A percentile compares a stretch with the other conserved stretches of the same genome.
phyloP scores from a whole-genome alignment of 2,888 invertebrate species.

The Dinocampus coccinellae region DNA sequence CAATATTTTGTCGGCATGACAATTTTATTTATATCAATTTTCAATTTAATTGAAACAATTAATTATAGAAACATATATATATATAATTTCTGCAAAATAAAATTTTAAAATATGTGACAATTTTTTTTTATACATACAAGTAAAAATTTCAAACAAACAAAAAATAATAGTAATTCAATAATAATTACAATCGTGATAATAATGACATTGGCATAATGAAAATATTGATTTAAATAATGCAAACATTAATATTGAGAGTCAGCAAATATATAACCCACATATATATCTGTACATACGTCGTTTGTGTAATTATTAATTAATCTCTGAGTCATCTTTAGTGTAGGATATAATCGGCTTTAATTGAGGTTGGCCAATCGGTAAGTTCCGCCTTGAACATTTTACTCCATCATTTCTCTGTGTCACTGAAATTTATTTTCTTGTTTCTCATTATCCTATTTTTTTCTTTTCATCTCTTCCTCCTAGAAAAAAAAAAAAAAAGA shows the following conservation, averaged over 20 bases:
- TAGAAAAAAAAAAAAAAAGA: too few species aligned
- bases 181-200: background rate
- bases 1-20: too few species aligned
- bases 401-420: background rate
- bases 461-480: too few species aligned
- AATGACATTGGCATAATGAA: background rate
- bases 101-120: too few species aligned
- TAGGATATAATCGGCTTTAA: constrained; percentile 21
- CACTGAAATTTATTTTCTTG: background rate
- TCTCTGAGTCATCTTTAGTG: background rate
- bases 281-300: too few species aligned
- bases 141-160: too few species aligned
- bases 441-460: background rate
- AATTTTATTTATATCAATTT: too few species aligned
- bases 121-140: too few species aligned
- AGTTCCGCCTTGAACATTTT: background rate
- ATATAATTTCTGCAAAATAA: too few species aligned
- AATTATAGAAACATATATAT: too few species aligned
- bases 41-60: background rate
- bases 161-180: too few species aligned
- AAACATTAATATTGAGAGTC: background rate
- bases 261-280: too few species aligned
- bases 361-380: background rate
- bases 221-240: background rate
- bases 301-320: constrained; percentile 17